Conservation (phyloP, 2,113 vertebrate genomes). For the Erythrocercus mccallii region DNA sequence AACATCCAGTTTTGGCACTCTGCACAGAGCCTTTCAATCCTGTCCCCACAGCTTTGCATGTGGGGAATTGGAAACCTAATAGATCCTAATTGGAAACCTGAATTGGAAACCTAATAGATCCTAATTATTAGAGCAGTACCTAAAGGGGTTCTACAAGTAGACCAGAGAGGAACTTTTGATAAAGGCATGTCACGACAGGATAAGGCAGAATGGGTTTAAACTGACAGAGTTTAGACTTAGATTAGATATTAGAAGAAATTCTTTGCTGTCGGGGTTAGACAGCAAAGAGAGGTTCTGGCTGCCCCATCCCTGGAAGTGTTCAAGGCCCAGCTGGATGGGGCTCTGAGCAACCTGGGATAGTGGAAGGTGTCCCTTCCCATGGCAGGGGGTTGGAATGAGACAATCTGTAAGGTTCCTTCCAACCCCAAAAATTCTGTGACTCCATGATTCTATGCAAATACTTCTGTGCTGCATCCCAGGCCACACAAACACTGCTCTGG, state of each 20-base stretch:
- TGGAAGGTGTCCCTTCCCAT: neutral
- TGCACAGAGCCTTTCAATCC: neutral
- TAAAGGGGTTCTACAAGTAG: neutral
- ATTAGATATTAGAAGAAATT: neutral
- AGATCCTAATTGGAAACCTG: neutral
- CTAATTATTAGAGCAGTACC: neutral
- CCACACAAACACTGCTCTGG: neutral
- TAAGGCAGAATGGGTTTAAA: neutral
- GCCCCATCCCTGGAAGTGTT: neutral
- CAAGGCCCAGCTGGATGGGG: neutral
- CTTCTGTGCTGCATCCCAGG: neutral
- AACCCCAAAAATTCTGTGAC: neutral
- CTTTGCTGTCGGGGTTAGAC: neutral
- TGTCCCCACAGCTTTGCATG: neutral
- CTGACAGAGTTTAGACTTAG: neutral
- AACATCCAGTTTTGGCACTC: neutral
- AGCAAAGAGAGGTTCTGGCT: neutral
- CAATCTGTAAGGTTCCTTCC: neutral
- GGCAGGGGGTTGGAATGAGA: neutral
- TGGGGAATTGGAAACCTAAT: fast-evolving
- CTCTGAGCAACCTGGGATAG: neutral
- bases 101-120: neutral
- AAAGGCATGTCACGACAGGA: neutral
- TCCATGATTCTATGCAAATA: neutral
- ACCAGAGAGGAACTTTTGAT: neutral